Evolutionary conservation across 2,113 vertebrate genomes (phyloP).

Genomic region (Coracopsis vasa): DNA sequence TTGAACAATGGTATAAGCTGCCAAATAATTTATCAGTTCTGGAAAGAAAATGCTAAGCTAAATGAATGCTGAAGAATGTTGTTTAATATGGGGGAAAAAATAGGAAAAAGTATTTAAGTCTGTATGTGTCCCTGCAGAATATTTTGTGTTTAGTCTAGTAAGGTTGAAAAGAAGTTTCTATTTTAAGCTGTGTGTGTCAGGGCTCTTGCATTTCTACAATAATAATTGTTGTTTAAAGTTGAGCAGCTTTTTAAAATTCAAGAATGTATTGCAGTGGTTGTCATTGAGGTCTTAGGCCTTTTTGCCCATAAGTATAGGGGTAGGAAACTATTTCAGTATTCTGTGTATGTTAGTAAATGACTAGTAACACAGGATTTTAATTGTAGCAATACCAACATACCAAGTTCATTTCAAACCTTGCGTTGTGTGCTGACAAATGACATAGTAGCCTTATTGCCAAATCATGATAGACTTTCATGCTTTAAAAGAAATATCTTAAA

Average conservation of each 20-base stretch:
- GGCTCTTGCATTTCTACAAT: not conserved
- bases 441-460: not conserved
- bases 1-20: conserved; percentile 51
- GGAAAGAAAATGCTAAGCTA: not conserved
- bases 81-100: conserved; percentile 32
- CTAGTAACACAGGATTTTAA: not conserved
- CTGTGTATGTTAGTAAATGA: not conserved
- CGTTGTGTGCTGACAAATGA: not conserved
- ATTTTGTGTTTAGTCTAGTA: not conserved
- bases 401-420: not conserved
- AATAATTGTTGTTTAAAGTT: not conserved
- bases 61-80: conserved; percentile 56
- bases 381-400: not conserved
- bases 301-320: not conserved
- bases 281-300: not conserved
- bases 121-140: conserved; percentile 31
- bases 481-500: not conserved
- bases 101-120: not conserved
- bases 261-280: not conserved
- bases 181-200: not conserved
- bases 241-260: not conserved
- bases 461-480: fast-evolving
- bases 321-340: not conserved
- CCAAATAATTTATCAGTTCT: conserved; percentile 57
- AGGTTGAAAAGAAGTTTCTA: not conserved